Base-by-base conservation (phyloP, 2,113 vertebrate species). In the Tonatia bakeri region DNA sequence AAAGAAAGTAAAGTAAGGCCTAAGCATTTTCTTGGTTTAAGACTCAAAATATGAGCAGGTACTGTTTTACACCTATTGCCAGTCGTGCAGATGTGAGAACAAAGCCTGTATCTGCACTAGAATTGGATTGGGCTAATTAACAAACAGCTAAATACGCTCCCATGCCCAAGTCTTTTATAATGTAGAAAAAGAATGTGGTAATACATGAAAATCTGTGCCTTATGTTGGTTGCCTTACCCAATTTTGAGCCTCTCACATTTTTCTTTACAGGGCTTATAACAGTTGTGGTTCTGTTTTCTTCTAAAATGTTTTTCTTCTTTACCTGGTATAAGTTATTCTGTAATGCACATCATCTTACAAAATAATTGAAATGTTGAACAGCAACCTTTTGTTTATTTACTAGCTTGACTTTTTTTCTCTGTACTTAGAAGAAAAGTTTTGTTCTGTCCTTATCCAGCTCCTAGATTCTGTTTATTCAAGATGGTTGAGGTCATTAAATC, bases 21-120 rank as follows among this genome's bases (percentile, higher is more conserved):
- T 64, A 83, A 93, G 52, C 40, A 88, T 91, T 84, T 96, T 80
- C 54, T 95, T 90, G 70, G 45, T 50, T 91, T 88, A 73, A 40
- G 65, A 84, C 61, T 82, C 56, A 76, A 92, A 87, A 40, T 89
- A 36, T 20, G 75, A 22, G 36, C 52, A 50, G 28, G 2, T 80
- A 69, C n/a, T 93, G n/a, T 38, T 90, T 94, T 54, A 65, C 45
- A 19, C 22, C 33, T 56, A 8, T 65, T 26, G 26, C n/a, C 47
- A 79, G 4, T 82, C 13, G n/a, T 31, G 64, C n/a, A 79, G 50
- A 40, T 52, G 16, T 94, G 54, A 84, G 17, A 47, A 50, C 36
- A 64, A 64, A 84, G n/a, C 38, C 45, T 67, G 2, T 73, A n/a
- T 87, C 70, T 87, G 7, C 19, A 22, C 26, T 77, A 59, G 45